Evolutionary conservation across 2,113 vertebrate genomes (phyloP), one percentile per base, ranked within the genome.

Genomic region (Pyrgilauda ruficollis): DNA sequence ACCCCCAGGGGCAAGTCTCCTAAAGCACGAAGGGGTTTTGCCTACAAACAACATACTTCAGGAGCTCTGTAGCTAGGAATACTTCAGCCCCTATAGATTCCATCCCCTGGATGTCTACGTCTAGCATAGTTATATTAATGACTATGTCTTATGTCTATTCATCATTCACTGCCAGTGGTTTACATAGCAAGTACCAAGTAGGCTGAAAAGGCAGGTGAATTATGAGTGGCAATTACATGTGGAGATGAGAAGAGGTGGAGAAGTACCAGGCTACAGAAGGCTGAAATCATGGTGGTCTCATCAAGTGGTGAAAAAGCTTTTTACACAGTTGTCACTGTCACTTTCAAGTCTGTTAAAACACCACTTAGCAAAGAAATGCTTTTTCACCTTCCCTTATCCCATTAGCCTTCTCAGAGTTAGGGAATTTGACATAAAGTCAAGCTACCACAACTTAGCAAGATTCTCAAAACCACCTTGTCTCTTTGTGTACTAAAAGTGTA

Each of bases 341-440:
- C 84, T 93, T 89, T 73, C 78, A 91, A 93, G 84, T 31, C 69
- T 73, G 43, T 95, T 95, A 62, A 89, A 84, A 88, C 74, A 37
- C 0, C 1, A 9, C 66, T 87, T 87, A 61, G 56, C 70, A 91
- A 50, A 24, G 61, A 94, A 74, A 67, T 74, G 44, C 37, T 76
- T 90, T 93, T 90, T 56, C 74, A 66, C 20, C 62, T 93, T 49
- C 20, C 11, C 13, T 66, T 80, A 55, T 76, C 20, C 77, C 30
- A 22, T 66, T 69, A 88, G 47, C 64, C 11, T 83, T 46, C 84
- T 49, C 37, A 85, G 49, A 78, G 31, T 52, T 72, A 43, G 49
- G 41, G 16, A 53, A 33, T 76, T 68, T 79, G 31, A 88, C 49
- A 58, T 28, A 16, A 87, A 91, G 53, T 85, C 62, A 49, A 41